phyloP scores from a whole-genome alignment of 2,797 vertebrate genomes.

The Muscicapa comitata region DNA sequence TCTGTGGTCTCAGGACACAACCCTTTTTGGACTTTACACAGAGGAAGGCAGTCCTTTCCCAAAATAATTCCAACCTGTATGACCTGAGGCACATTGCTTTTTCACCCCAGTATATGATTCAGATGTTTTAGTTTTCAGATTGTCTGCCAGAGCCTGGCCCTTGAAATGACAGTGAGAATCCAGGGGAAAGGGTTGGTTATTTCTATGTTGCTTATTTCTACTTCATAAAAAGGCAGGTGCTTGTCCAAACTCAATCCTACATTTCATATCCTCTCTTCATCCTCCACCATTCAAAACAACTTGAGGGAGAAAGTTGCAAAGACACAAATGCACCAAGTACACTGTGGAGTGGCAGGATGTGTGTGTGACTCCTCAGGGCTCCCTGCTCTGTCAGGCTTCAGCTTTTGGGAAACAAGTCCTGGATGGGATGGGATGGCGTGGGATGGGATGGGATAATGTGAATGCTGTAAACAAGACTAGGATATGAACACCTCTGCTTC shows the following conservation, averaged over 20 bases:
- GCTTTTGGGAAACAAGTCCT: not conserved
- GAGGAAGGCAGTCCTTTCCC: not conserved
- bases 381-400: not conserved
- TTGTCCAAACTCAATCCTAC: not conserved
- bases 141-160: not conserved
- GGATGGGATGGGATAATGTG: not conserved
- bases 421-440: not conserved
- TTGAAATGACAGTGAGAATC: not conserved
- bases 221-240: not conserved
- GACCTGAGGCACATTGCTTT: not conserved
- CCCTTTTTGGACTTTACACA: not conserved
- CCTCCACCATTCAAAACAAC: not conserved
- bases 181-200: not conserved
- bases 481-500: not conserved
- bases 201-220: not conserved
- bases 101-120: not conserved
- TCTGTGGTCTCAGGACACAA: not conserved
- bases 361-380: not conserved
- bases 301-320: not conserved
- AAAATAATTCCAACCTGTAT: not conserved
- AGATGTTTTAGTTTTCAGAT: not conserved
- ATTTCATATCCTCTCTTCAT: not conserved
- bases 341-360: not conserved
- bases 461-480: not conserved
- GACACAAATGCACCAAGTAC: not conserved